Conservation (phyloP, 2,797 vertebrate species). For the Loriculus beryllinus region DNA sequence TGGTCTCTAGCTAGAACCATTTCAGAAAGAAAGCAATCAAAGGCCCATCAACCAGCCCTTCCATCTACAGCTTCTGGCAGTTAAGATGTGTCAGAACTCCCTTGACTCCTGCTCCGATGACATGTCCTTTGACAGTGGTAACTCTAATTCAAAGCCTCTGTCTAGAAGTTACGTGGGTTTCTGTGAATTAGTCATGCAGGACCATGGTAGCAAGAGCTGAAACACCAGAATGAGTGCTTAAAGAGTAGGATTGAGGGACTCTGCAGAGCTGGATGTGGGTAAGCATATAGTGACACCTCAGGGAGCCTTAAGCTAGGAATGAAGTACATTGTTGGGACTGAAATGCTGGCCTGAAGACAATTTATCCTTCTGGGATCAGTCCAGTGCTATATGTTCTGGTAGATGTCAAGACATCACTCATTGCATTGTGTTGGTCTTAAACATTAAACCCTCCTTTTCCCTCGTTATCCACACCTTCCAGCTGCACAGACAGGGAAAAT, state of each 20-base stretch:
- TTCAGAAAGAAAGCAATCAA: background rate
- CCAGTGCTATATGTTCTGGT: background rate
- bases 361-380: background rate
- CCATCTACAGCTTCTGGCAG: background rate
- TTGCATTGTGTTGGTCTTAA: background rate
- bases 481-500: background rate
- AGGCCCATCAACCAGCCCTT: background rate
- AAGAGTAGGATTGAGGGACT: background rate
- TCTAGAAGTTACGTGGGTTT: background rate
- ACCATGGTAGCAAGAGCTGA: background rate
- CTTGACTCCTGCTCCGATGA: background rate
- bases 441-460: background rate
- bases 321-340: background rate
- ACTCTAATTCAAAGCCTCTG: background rate
- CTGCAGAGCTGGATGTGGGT: background rate
- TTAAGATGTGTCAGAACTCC: background rate
- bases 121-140: background rate
- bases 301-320: background rate
- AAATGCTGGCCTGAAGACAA: background rate
- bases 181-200: background rate
- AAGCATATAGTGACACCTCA: accelerated
- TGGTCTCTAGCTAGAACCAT: background rate
- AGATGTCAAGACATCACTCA: background rate
- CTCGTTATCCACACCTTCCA: background rate
- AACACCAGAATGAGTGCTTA: background rate